These are phyloP conservation scores for Erithacus rubecula DNA, from an alignment of 2,797 vertebrate species.

Conservation along the genomic window DNA sequence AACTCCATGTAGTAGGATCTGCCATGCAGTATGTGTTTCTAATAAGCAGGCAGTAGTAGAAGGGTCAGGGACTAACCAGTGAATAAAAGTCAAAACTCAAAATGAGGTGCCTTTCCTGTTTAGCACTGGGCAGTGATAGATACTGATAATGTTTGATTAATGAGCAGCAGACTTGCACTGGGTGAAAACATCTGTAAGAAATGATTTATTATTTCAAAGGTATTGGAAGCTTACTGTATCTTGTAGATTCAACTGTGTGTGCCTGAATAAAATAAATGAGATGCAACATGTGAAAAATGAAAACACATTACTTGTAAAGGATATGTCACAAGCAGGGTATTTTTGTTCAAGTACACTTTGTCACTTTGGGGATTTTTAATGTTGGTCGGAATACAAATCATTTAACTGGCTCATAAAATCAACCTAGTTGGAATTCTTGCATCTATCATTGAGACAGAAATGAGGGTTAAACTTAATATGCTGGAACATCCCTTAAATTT, in stretches of 20 bases:
- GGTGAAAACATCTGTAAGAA: conserved; percentile 81
- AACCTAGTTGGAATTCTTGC: conserved; percentile 76
- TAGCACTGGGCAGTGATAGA: conserved; percentile 75
- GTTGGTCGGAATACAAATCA: conserved; percentile 81
- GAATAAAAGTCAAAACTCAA: conserved; percentile 78
- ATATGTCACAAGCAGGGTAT: conserved; percentile 78
- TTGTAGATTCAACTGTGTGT: conserved; percentile 79
- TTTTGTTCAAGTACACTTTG: conserved; percentile 83
- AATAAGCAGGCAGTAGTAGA: conserved; percentile 32
- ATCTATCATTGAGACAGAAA: conserved; percentile 79
- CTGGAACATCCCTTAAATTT: conserved; percentile 73
- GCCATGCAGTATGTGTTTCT: conserved; percentile 25
- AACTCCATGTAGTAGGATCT: neutral
- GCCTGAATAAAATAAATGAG: conserved; percentile 85
- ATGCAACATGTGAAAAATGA: conserved; percentile 88
- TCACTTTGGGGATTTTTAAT: conserved; percentile 76
- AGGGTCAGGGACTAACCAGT: conserved; percentile 73
- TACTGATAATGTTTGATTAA: conserved; percentile 89
- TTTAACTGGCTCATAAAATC: conserved; percentile 80
- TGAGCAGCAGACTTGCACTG: conserved; percentile 76
- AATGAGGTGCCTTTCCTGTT: conserved; percentile 74
- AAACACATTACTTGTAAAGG: conserved; percentile 81
- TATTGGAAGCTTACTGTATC: conserved; percentile 78
- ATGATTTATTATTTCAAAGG: conserved; percentile 89
- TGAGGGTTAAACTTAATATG: conserved; percentile 79